Evolutionary conservation across 2,888 invertebrate genomes (phyloP), one percentile per base, ranked within the genome.

Genomic region (Drosophila siamana): DNA sequence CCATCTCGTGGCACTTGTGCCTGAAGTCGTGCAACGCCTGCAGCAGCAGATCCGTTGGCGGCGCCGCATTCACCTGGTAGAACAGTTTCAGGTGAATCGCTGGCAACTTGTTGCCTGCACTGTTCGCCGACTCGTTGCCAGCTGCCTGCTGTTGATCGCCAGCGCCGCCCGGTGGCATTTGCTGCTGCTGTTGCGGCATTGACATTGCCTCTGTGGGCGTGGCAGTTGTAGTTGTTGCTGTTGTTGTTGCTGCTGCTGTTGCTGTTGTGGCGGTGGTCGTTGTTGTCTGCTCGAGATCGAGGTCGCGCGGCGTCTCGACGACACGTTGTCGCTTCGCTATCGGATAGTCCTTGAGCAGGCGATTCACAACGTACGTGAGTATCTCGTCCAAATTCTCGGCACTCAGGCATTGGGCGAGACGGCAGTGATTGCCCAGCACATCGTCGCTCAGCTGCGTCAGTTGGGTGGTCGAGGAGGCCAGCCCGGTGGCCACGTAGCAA

Each of bases 1-100:
- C 85, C 91, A 93, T 80, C 89, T 93, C 90, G 89, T 93, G 93
- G 91, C 93, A 89, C 90, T 94, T 93, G 43, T 88, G 78, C 30
- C 92, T 91, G 71, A 93, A 91, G 61, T 93, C 91, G 59, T 93
- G 89, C 48, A 94, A 76, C 33, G 93, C 91, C 47, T 91, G 90
- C 11, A 92, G 76, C 59, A 94, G 88, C 51, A 92, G 75, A 51
- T 92, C 92, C 13, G 92, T 90, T 43, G 93, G 92, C 46, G 94
- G 93, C 44, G 93, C 92, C 70, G 93, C 93, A 36, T 93, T 93
- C 52, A 95, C 94, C 92, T 96, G 95, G 88, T 96, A 97, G 92
- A 96, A 96, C 89, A 97, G 94, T 90, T 96, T 94, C 82, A 97
- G 92, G 86, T 94, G 95, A 90, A 96, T 95, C n/a, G 95, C 95